Base-by-base conservation (phyloP, 2,113 vertebrate genomes). In the Platysteira castanea region DNA sequence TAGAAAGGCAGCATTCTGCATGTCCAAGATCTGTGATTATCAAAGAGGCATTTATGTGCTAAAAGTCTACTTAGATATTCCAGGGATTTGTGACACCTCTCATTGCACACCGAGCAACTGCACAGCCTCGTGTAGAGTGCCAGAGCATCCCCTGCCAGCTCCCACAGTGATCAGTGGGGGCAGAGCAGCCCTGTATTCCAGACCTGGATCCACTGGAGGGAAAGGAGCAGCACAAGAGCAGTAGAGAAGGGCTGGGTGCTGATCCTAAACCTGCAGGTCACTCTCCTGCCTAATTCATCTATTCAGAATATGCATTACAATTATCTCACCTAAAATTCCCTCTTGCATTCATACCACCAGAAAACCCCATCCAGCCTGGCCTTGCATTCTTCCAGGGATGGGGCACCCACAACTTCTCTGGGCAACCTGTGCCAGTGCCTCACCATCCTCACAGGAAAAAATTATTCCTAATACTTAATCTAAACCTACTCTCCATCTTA, bases 101-200 rank as follows among this genome's bases (percentile, higher is more conserved):
- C 37, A 42, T 3, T 63, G 41, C 30, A 56, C 53, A 28, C 31
- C 46, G 49, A 50, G 10, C 44, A 71, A 3, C 11, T 15, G 22
- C 11, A n/a, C 15, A 77, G 46, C 23, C 59, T 65, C 3, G 2
- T 2, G 9, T 3, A 8, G 7, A 1, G 3, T 54, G 26, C 30
- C 59, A 81, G 23, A 52, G 24, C 18, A 73, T 42, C 16, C 44
- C 14, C 10, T 22, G 9, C 42, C 16, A 56, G 4, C 41, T 64
- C 11, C 30, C 37, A 12, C 4, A 22, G 23, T 3, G 54, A 59
- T 13, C 30, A 18, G 2, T 6, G 13, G 7, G 44, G 42, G 13
- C 39, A 87, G 21, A 70, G 35, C 49, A 80, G 22, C 33, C 26
- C 64, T 22, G 10, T 14, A 31, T 64, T 50, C 17, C 53, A 44